Evolutionary conservation across 2,888 invertebrate genomes (phyloP), one percentile per base, ranked within the genome.

Genomic region (Nemotelus pantherinus): DNA sequence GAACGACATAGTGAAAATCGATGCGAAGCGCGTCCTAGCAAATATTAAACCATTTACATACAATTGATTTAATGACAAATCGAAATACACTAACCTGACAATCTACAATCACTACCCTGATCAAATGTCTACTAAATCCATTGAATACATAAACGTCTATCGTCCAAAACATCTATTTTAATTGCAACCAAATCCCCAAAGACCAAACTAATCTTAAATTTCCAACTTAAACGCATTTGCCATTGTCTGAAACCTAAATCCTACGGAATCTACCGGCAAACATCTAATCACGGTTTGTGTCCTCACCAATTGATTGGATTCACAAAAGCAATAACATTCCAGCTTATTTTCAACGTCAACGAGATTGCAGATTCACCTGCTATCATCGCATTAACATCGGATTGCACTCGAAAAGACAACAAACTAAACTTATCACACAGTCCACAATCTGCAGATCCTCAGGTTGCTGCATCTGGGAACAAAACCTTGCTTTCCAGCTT

Each of bases 371-470:
- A 55, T 63, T 43, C 41, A 63, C 53, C 55, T 43, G 70, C 43
- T 39, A 70, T 70, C 55, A 70, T 70, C 70, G 55, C 70, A 55
- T 70, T 39, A 70, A 70, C 70, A 70, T 10, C 53, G 10, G 41
- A 55, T 39, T 70, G 70, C 53, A 70, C 70, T 70, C 55, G 70
- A 55, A 39, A 41, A 53, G 47, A 53, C 70, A 70, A 70, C 70
- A 55, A 70, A 55, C 55, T 9, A 53, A 10, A 25, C 68, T 55
- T 43, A 70, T 9, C 70, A 53, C 50, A 50, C n/a, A 70, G 25
- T 55, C 41, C 2, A 53, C 50, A 41, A 39, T 41, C 68, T 48
- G 50, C 0, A 7, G 55, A 50, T 50, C 53, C 53, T 70, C 53
- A 55, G 43, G 53, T 50, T 70, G 43, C 25, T 25, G 25, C n/a